These are phyloP conservation scores for Bombus superbus DNA, from an alignment of 1,140 invertebrate genomes.

Conservation along the genomic window DNA sequence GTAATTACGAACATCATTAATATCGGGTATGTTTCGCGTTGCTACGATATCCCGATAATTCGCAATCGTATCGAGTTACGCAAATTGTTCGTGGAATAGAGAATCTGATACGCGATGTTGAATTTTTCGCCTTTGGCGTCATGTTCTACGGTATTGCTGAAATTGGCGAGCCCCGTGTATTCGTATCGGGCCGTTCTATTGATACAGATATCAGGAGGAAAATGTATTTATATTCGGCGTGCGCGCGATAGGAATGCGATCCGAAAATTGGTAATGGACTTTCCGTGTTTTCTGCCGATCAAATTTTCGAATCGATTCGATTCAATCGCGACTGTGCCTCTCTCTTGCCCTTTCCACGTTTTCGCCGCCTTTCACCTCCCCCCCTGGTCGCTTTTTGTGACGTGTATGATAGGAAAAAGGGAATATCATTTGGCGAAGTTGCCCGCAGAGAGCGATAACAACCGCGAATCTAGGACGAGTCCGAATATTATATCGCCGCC, in stretches of 20 bases:
- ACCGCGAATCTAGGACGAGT: not conserved
- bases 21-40: not conserved
- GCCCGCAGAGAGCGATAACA: not conserved
- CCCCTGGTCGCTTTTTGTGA: not conserved
- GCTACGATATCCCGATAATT: not conserved
- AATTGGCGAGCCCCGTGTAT: conserved; percentile 16
- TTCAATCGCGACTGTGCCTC: conserved; percentile 34
- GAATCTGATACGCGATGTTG: conserved; percentile 35
- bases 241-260: conserved; percentile 60
- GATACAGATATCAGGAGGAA: conserved; percentile 66
- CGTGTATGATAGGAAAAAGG: conserved; percentile 6
- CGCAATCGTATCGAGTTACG: conserved; percentile 26
- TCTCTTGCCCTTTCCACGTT: not conserved
- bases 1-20: conserved; percentile 6
- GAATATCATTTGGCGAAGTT: conserved; percentile 9
- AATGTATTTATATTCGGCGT: conserved; percentile 64
- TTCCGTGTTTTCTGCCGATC: conserved; percentile 68
- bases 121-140: conserved; percentile 30
- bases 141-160: conserved; percentile 8
- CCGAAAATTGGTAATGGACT: conserved; percentile 75
- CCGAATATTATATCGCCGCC: not conserved
- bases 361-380: not conserved
- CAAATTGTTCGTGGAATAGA: conserved; percentile 5
- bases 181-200: conserved; percentile 44
- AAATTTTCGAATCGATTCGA: conserved; percentile 55